These are phyloP conservation scores for Papilio polyxenes DNA, from an alignment of 1,140 invertebrate species.

Conservation along the genomic window DNA sequence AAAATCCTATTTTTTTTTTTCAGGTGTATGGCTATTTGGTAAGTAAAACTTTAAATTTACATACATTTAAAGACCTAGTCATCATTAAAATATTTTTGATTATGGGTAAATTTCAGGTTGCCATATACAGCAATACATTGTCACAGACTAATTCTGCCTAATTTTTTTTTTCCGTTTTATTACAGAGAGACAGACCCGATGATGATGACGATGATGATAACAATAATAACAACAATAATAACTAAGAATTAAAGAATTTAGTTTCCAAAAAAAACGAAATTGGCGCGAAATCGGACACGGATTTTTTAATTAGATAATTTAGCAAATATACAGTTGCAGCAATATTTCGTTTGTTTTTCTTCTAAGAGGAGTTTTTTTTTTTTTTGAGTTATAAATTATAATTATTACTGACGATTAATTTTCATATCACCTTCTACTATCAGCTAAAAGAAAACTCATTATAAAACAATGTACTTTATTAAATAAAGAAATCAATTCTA, in stretches of 20 bases:
- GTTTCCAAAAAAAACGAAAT: neutral
- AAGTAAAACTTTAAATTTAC: neutral
- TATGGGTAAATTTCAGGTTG: neutral
- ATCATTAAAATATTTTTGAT: neutral
- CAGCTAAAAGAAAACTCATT: neutral
- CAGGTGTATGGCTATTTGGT: constrained; percentile 9
- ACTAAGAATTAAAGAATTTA: neutral
- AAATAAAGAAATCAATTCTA: neutral
- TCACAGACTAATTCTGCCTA: neutral
- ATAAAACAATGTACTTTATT: neutral
- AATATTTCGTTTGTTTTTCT: neutral
- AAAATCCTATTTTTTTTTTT: neutral
- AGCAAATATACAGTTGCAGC: constrained; percentile 9
- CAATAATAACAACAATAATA: constrained; percentile 10
- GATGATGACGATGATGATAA: constrained; percentile 2
- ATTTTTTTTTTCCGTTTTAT: neutral
- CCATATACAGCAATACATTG: no score
- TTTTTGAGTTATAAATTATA: neutral
- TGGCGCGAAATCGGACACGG: constrained; percentile 8
- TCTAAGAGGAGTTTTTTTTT: neutral
- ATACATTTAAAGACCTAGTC: neutral
- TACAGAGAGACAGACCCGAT: constrained; percentile 18
- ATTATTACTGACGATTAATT: no score
- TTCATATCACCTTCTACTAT: neutral
- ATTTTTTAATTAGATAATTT: constrained; percentile 16